Evolutionary conservation across 2,113 vertebrate genomes (phyloP).

Genomic region (Ondatra zibethicus): DNA sequence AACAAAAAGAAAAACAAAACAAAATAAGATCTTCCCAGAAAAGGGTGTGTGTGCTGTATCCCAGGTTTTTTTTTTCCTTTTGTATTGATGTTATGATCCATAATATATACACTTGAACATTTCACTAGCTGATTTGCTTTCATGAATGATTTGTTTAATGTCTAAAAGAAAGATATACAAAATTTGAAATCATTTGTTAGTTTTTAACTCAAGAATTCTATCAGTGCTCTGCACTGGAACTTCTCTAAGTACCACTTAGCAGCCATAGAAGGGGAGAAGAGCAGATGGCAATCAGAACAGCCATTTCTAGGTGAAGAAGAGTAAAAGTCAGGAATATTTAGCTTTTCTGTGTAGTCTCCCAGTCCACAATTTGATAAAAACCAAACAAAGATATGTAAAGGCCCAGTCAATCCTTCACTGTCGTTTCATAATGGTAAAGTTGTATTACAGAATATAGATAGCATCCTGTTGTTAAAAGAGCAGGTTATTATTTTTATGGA

Average conservation of each 20-base stretch:
- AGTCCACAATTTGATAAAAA: conserved; percentile 69
- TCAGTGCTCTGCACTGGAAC: background rate
- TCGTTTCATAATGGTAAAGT: conserved; percentile 76
- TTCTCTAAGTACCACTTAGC: background rate
- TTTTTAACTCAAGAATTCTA: conserved; percentile 52
- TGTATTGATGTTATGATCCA: background rate
- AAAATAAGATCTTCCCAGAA: background rate
- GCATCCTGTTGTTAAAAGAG: conserved; percentile 73
- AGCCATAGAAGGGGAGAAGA: background rate
- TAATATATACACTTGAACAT: background rate
- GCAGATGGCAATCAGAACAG: background rate
- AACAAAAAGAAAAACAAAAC: background rate
- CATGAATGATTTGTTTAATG: conserved; percentile 29
- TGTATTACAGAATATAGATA: conserved; percentile 74
- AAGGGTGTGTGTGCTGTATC: background rate
- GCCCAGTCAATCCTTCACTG: conserved; percentile 81
- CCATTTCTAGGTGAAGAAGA: conserved; percentile 30
- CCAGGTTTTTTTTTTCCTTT: background rate
- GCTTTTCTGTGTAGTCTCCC: conserved; percentile 67
- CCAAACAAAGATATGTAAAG: conserved; percentile 76
- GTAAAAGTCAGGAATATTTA: conserved; percentile 67
- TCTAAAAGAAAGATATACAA: conserved; percentile 35
- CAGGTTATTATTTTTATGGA: conserved; percentile 65
- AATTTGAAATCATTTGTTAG: conserved; percentile 38
- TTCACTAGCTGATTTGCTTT: conserved; percentile 34